Evolutionary conservation across 1,140 invertebrate species (phyloP), one percentile per base, ranked within the genome.

Genomic region (Sesamia nonagrioides): DNA sequence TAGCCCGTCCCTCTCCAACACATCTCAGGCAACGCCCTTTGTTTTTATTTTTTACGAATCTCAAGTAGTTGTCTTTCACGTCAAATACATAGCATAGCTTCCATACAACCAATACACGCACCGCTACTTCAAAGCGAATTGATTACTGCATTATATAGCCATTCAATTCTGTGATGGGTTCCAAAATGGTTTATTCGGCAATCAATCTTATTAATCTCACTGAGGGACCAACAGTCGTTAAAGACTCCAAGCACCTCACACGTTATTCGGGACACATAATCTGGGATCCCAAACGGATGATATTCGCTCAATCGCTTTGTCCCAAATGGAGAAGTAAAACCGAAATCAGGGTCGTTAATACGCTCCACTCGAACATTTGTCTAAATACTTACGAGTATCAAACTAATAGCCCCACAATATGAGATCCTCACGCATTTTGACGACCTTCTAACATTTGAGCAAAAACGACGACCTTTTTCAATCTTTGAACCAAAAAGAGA

Each of bases 191-290:
- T 74, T 74, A 74, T 74, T 42, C 18, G 71, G 71, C 21, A 74
- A 74, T 74, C 71, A 74, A 74, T 74, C 71, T 74, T 74, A 74
- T 74, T 74, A 74, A 74, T 74, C 71, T 42, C 52, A 45, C 18
- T 42, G 11, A 60, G 58, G 54, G 71, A 56, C 54, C 18, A 60
- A 60, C 52, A 74, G 71, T 45, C 71, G 52, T 74, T 74, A 58
- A 74, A 60, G 52, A 74, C 54, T 9, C 27, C 68, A 27, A 40
- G 37, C 37, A 74, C 54, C 18, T 60, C 37, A 45, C 71, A 74
- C 71, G 18, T 60, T 58, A 74, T 74, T 74, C 71, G 18, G 52
- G 21, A 18, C 71, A 60, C 71, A 60, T 74, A 74, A 74, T 74
- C 71, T 74, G 37, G 71, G 71, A 71, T 74, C 71, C 54, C 71